These are phyloP conservation scores for Frankliniella fusca DNA, from an alignment of 2,888 invertebrate species.

Conservation along the genomic window DNA sequence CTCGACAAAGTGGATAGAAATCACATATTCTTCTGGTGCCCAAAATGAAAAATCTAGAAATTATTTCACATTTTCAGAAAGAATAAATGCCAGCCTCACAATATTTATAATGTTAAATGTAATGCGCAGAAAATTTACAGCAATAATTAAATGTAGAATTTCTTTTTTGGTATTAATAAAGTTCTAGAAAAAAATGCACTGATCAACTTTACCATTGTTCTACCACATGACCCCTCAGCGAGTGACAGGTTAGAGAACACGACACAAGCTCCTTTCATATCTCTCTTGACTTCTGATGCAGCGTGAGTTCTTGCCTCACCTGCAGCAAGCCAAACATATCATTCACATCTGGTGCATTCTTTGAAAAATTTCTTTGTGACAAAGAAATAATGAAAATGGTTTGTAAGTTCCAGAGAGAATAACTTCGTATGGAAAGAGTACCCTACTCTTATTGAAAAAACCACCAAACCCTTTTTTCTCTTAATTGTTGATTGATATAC, in stretches of 20 bases:
- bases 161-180: not conserved
- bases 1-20: not conserved
- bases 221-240: conserved; percentile 18
- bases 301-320: conserved; percentile 19
- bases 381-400: too few relatives aligned
- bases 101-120: not conserved
- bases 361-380: too few relatives aligned
- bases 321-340: not conserved
- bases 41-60: not conserved
- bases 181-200: not conserved
- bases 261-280: not conserved
- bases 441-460: too few relatives aligned
- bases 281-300: conserved; percentile 8
- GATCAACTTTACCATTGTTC: conserved; percentile 1
- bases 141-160: not conserved
- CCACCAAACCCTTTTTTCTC: too few relatives aligned
- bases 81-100: not conserved
- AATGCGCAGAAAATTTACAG: not conserved
- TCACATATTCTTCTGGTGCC: not conserved
- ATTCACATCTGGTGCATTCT: not conserved
- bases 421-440: too few relatives aligned
- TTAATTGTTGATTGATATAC: too few relatives aligned
- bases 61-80: not conserved
- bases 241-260: conserved; percentile 24
- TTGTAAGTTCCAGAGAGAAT: too few relatives aligned